Base-by-base conservation (phyloP, 30 jellyfish, hydroid and myxozoan species). In the Morbakka virulenta region DNA sequence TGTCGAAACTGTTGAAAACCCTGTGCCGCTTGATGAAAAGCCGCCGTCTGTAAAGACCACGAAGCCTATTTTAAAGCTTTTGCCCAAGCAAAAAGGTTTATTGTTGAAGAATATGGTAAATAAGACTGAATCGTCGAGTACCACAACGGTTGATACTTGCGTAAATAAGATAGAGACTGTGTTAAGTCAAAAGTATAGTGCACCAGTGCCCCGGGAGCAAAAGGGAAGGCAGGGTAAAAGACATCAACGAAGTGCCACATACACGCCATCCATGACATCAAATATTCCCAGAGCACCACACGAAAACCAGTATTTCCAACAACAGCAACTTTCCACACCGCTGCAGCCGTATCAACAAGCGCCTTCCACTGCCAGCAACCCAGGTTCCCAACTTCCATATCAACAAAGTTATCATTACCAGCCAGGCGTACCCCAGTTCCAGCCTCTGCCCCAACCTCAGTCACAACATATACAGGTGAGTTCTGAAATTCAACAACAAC, bases 161-260 rank as follows among this genome's bases (percentile, higher is more conserved):
- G 25, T 20, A 14, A 24, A 24, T 14, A 57, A 21, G 25, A 57
- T 57, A 4, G 71, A 57, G 12, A 24, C 71, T 24, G 32, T 14
- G 9, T 11, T 14, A 6, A 57, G 4, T 21, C 2, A 49, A 0
- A 33, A 33, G 52, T 63, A 71, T 69, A 41, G 63, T 32, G 50
- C 65, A 23, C 86, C 84, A 0, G 26, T 61, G 12, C 11, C 35
- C 0, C 14, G 63, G 4, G 21, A 77, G 17, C 57, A 9, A 17
- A 41, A 41, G 17, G 17, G 57, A 9, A 24, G 25, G 22, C 4
- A 6, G 6, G 34, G 2, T 77, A 32, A 47, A n/a, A 67, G 21
- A 0, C 66, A 79, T 9, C 86, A 62, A 63, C 88, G 88, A 4
- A 77, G 88, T 64, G 86, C 88, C 2, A 77, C 88, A 4, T 77